Evolutionary conservation across 2,888 invertebrate species (phyloP).

Genomic region (Philonicus albiceps): DNA sequence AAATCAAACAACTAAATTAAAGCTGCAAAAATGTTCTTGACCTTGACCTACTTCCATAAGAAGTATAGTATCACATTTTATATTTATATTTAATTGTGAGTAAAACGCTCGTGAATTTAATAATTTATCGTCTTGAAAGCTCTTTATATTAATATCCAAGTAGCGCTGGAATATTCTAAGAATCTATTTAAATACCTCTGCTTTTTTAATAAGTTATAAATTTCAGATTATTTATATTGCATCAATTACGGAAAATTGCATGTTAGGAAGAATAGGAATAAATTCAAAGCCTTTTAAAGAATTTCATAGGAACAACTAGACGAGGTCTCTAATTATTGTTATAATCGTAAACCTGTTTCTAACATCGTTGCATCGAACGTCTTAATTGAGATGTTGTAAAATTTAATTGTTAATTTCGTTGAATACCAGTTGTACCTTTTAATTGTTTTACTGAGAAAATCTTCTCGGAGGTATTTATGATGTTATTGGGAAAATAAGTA

Average conservation of each 20-base stretch:
- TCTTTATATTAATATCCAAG: neutral
- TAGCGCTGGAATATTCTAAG: neutral
- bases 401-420: neutral
- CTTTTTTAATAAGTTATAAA: neutral
- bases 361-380: neutral
- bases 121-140: neutral
- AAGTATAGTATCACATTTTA: neutral
- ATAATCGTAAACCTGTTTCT: neutral
- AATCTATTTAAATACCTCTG: neutral
- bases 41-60: neutral
- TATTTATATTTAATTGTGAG: neutral
- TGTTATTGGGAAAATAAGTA: neutral
- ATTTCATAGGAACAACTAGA: neutral
- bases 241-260: neutral
- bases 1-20: neutral
- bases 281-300: neutral
- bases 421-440: neutral
- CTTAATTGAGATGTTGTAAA: neutral
- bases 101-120: neutral
- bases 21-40: neutral
- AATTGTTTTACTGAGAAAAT: neutral
- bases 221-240: neutral
- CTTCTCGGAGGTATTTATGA: neutral
- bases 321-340: neutral
- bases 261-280: neutral